phyloP scores from a whole-genome alignment of 2,888 invertebrate genomes.

The Pterostichus niger region DNA sequence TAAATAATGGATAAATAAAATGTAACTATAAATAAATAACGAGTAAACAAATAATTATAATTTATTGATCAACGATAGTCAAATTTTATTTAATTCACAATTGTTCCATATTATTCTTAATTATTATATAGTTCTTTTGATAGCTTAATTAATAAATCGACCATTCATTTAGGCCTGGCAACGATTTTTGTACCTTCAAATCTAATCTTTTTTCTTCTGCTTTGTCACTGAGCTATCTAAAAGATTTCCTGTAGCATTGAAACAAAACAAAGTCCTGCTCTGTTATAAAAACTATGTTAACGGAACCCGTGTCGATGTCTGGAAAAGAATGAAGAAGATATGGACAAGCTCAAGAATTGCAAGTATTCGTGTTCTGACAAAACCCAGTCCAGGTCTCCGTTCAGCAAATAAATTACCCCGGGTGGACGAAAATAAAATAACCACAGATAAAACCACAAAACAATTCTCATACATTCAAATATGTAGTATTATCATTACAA shows the following conservation, averaged over 20 bases:
- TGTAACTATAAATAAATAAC: too few relatives aligned
- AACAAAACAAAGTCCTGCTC: neutral
- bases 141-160: too few relatives aligned
- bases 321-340: constrained; percentile 51
- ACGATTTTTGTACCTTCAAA: too few relatives aligned
- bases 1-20: too few relatives aligned
- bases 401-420: constrained; percentile 16
- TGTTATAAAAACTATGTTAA: constrained; percentile 16
- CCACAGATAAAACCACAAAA: neutral
- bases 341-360: constrained; percentile 56
- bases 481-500: neutral
- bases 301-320: constrained; percentile 20
- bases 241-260: constrained; percentile 14
- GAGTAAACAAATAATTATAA: too few relatives aligned
- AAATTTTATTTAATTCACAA: too few relatives aligned
- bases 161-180: too few relatives aligned
- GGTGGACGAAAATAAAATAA: constrained; percentile 4
- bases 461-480: too few relatives aligned
- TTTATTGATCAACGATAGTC: too few relatives aligned
- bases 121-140: too few relatives aligned
- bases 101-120: too few relatives aligned
- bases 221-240: constrained; percentile 1
- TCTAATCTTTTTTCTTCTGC: neutral
- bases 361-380: constrained; percentile 62
- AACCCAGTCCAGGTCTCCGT: constrained; percentile 10